Base-by-base conservation (phyloP, 2,113 vertebrate genomes). In the Scortum barcoo region DNA sequence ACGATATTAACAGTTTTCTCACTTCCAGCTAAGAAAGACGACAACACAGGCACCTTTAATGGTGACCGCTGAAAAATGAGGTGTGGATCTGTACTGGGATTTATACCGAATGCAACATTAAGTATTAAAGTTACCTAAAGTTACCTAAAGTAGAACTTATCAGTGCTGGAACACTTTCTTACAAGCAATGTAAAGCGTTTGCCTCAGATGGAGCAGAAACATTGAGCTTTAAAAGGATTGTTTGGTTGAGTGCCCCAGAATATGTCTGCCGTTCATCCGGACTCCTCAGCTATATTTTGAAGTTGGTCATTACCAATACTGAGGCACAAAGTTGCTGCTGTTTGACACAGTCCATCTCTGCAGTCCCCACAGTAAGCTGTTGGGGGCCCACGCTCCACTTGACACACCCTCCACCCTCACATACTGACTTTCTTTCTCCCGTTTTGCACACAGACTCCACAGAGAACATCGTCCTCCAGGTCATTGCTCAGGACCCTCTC, bases 391-490 rank as follows among this genome's bases (percentile, higher is more conserved):
- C 14, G 26, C 63, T 72, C 44, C 46, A 69, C 46, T 51, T 63
- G 48, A 67, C 60, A 8, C 53, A 54, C 48, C 13, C 26, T 58
- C 77, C 38, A 17, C 58, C 66, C 40, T 53, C 24, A 40, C 36
- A 46, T 36, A 17, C 80, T 91, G 50, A 85, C 54, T 67, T 56
- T 65, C 10, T 61, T 2, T 48, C 92, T 91, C 88, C 4, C 74
- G 0, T 33, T 80, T 46, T 77, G 51, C 73, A 54, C 88, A 54
- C 93, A 99, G 98, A 98, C 94, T 97, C 97, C 76, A 97, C 97
- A 48, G 98, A 99, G 92, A 96, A 97, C 90, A 95, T 99, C 88
- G 93, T 83, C 78, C 96, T 99, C 72, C 86, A 95, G 90, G 95
- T 98, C 71, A 74, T 93, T 56, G 78, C 94, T 84, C 94, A 94